Conservation (phyloP, 2,113 vertebrate species). For the Noturus placidus region DNA sequence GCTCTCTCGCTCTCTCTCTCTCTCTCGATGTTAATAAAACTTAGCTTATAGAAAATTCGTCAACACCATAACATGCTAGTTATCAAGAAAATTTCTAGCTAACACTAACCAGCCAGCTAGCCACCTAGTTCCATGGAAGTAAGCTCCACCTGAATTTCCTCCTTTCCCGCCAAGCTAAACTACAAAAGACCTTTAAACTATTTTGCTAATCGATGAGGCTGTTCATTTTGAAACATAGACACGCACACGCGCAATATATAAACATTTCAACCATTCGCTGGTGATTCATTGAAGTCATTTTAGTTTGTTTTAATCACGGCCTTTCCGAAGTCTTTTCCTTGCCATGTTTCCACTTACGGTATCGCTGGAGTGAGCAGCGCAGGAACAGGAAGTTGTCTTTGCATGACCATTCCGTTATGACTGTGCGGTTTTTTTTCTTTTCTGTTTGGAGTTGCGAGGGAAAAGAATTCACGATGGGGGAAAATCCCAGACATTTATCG, state of each 20-base stretch:
- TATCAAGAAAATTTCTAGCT: too few relatives aligned
- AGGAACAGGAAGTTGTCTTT: conserved; percentile 18
- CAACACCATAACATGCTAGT: too few relatives aligned
- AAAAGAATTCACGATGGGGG: conserved; percentile 57
- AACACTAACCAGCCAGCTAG: too few relatives aligned
- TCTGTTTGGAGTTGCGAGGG: background rate
- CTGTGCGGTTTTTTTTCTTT: conserved; percentile 11
- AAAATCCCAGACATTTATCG: conserved; percentile 47
- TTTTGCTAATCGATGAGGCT: background rate
- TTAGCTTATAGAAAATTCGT: too few relatives aligned
- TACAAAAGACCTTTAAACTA: too few relatives aligned
- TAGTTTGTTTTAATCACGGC: background rate
- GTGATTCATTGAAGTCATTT: background rate
- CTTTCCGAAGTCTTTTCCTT: background rate
- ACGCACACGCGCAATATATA: background rate
- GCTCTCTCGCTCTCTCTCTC: too few relatives aligned
- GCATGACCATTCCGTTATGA: conserved; percentile 26
- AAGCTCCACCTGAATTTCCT: too few relatives aligned
- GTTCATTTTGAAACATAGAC: background rate
- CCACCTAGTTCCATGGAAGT: too few relatives aligned
- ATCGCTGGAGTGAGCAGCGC: conserved; percentile 24
- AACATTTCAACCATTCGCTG: background rate
- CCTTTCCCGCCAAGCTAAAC: too few relatives aligned
- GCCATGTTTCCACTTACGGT: conserved; percentile 7
- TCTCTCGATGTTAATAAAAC: too few relatives aligned